phyloP scores from a whole-genome alignment of 2,113 vertebrate genomes.

The Recurvirostra avosetta region DNA sequence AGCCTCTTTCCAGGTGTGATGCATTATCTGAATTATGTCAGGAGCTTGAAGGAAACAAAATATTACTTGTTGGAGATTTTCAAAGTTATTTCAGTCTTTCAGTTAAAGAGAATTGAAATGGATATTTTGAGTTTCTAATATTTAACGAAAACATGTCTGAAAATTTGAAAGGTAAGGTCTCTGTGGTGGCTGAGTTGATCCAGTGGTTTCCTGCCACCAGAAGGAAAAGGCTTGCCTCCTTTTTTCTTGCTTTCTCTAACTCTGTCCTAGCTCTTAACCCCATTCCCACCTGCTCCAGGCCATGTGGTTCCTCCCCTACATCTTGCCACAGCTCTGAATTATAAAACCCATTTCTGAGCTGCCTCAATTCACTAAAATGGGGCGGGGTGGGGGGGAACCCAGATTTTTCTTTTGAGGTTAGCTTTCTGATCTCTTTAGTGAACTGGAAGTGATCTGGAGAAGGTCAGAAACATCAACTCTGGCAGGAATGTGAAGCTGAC shows the following conservation, averaged over 20 bases:
- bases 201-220: background rate
- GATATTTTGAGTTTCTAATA: background rate
- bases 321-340: background rate
- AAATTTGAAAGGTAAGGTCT: background rate
- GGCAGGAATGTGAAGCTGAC: background rate
- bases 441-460: background rate
- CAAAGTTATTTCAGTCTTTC: background rate
- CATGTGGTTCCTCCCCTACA: background rate
- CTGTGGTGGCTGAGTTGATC: background rate
- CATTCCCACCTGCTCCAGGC: background rate
- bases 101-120: background rate
- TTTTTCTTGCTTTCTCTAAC: background rate
- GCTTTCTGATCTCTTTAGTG: background rate
- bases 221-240: background rate
- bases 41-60: background rate
- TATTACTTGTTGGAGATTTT: background rate
- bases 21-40: background rate
- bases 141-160: background rate
- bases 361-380: background rate
- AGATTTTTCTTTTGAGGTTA: background rate
- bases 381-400: rapidly evolving
- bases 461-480: background rate
- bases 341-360: background rate
- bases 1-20: slow-evolving; percentile 55
- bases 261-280: background rate